Evolutionary conservation across 2,888 invertebrate genomes (phyloP).

Genomic region (Drosophila barbarae): DNA sequence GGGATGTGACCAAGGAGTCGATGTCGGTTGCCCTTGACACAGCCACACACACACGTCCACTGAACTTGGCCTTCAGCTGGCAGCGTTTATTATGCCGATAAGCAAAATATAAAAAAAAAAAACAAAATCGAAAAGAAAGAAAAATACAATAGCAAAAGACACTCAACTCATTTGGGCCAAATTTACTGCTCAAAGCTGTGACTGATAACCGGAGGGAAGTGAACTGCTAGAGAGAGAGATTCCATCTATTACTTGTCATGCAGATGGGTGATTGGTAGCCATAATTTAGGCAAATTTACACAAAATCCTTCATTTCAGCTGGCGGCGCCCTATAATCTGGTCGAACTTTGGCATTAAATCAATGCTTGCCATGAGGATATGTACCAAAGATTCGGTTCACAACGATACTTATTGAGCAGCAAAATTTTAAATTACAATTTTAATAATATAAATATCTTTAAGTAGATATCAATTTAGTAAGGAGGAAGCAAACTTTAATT

Average conservation of each 20-base stretch:
- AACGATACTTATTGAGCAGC: background rate
- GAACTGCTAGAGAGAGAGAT: slow-evolving; percentile 35
- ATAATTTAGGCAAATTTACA: slow-evolving; percentile 60
- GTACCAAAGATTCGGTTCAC: background rate
- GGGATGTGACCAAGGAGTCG: slow-evolving; percentile 61
- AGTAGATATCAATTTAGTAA: background rate
- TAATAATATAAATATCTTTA: background rate
- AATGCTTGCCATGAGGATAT: slow-evolving; percentile 32
- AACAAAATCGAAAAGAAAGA: slow-evolving; percentile 16
- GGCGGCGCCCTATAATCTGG: slow-evolving; percentile 15
- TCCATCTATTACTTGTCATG: slow-evolving; percentile 46
- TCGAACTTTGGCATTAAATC: background rate
- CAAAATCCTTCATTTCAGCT: slow-evolving; percentile 34
- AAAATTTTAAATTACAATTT: background rate
- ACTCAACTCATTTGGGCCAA: slow-evolving; percentile 56
- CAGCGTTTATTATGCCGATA: slow-evolving; percentile 64
- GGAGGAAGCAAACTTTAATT: background rate
- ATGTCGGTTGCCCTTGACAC: slow-evolving; percentile 60
- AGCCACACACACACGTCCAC: slow-evolving; percentile 16
- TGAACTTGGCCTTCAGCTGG: slow-evolving; percentile 67
- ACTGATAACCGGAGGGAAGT: slow-evolving; percentile 51
- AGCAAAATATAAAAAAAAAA: slow-evolving; percentile 41
- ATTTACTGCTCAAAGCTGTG: slow-evolving; percentile 59
- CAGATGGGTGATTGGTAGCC: slow-evolving; percentile 46
- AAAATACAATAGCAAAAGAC: slow-evolving; percentile 40